phyloP scores from a whole-genome alignment of 2,888 invertebrate genomes.

The Sclerodermus sp. region DNA sequence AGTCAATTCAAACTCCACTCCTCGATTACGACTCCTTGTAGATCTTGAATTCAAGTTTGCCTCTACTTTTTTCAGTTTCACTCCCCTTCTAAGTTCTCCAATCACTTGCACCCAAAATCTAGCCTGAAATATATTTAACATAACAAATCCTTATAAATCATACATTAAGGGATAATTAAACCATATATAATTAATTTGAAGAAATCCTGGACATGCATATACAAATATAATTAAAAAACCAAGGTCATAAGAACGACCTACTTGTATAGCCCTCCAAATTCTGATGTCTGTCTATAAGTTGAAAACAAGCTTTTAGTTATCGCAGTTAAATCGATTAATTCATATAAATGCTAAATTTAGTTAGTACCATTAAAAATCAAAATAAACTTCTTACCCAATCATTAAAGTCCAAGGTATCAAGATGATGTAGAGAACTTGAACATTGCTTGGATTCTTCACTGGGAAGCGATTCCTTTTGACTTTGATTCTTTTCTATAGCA shows the following conservation, averaged over 20 bases:
- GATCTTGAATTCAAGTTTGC: constrained; percentile 41
- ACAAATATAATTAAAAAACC: constrained; percentile 1
- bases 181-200: not conserved
- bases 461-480: constrained; percentile 56
- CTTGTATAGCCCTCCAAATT: constrained; percentile 79
- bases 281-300: constrained; percentile 69
- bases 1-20: constrained; percentile 89
- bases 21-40: constrained; percentile 60
- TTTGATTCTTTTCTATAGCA: constrained; percentile 58
- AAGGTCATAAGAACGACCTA: constrained; percentile 60
- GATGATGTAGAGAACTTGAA: constrained; percentile 66
- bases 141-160: not conserved
- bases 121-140: constrained; percentile 65
- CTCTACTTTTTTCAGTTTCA: constrained; percentile 82
- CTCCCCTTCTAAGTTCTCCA: constrained; percentile 86
- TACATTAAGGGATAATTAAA: not conserved
- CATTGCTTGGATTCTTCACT: constrained; percentile 66
- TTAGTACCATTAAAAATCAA: not conserved
- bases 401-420: constrained; percentile 81
- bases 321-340: not conserved
- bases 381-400: constrained; percentile 90
- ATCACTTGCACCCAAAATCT: constrained; percentile 96
- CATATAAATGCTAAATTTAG: not conserved
- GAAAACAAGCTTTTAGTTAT: constrained; percentile 6
- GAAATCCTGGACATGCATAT: not conserved